These are phyloP conservation scores for Drosophila ohnishii DNA, from an alignment of 1,140 invertebrate species.

Conservation along the genomic window DNA sequence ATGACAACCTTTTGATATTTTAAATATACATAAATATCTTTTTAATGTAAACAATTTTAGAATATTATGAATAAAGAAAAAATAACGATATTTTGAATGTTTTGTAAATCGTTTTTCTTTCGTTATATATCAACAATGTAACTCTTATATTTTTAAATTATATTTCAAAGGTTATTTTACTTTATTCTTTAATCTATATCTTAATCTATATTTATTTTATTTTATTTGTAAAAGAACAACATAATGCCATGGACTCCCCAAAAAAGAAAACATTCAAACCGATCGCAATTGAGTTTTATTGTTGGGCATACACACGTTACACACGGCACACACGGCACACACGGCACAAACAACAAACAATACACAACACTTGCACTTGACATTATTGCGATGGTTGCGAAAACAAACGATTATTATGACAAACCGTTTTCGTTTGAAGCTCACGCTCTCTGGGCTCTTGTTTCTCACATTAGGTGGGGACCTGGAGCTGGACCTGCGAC, in stretches of 20 bases:
- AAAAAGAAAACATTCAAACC: background rate
- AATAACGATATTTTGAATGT: no score
- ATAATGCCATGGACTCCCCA: background rate
- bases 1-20: no score
- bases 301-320: background rate
- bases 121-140: no score
- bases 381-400: slow-evolving; percentile 54
- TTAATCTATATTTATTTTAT: background rate
- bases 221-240: background rate
- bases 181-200: no score
- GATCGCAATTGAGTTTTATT: slow-evolving; percentile 10
- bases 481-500: background rate
- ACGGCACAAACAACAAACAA: background rate
- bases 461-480: slow-evolving; percentile 7
- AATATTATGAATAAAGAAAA: no score
- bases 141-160: no score
- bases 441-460: slow-evolving; percentile 20
- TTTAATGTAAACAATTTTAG: no score
- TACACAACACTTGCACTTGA: slow-evolving; percentile 67
- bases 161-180: no score
- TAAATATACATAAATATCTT: no score
- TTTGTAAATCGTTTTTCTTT: no score
- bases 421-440: slow-evolving; percentile 51
- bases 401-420: slow-evolving; percentile 65
- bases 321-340: background rate